Base-by-base conservation (phyloP, 1,140 invertebrate species). In the Thereuonema tuberculata region DNA sequence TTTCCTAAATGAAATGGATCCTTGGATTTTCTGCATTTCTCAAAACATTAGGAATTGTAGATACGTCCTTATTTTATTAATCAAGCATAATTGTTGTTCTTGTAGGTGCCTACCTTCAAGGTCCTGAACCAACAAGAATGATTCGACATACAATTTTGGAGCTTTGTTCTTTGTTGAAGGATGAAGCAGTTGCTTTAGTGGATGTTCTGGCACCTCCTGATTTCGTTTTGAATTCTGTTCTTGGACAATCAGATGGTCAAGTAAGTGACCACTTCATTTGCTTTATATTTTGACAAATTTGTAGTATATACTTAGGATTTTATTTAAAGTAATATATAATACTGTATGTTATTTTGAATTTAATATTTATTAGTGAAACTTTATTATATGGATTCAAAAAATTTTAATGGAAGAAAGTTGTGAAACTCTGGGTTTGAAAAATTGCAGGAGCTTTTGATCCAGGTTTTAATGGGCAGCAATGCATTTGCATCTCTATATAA, bases 151-250 rank as follows among this genome's bases (percentile, higher is more conserved):
- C 77, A 0, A 81, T 93, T 20, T 67, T 90, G 57, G 71, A 73
- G 37, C 67, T 85, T 24, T 84, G 85, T 68, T 62, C 68, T 1
- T 69, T 75, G 49, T 65, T 93, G 12, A 84, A 84, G 69, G 75
- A 82, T 53, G 82, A 94, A 62, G 82, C 85, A 9, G 80, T 93
- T 14, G 67, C 83, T 9, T 74, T 93, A n/a, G 83, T 83, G 1
- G 93, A 96, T 77, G 82, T 82, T 1, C 78, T 95, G 59, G 87
- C 90, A 20, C 90, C 90, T 1, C 84, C 87, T 17, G 92, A 96
- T 77, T 93, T 86, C 70, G 81, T 87, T 64, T 69, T 92, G 0
- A 85, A 87, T 67, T 92, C 88, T 3, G 80, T 82, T 17, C 74
- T 92, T 15, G 89, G 87, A 53, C 75, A 78, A 66, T 81, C 86